These are phyloP conservation scores for Pectinophora gossypiella DNA, from an alignment of 1,140 invertebrate species.

Conservation along the genomic window DNA sequence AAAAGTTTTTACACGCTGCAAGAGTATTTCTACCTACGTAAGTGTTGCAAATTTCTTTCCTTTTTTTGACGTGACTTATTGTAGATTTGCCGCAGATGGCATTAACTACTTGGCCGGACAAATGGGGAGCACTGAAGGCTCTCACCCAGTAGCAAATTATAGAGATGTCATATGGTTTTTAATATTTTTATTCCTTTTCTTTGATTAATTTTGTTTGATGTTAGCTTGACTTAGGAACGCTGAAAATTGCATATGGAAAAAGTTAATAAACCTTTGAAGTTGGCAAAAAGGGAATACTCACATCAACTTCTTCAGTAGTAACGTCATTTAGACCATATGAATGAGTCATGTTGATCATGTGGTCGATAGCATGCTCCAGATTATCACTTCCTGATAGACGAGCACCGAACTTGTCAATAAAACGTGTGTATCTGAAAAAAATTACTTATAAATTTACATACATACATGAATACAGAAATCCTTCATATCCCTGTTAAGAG, in stretches of 20 bases:
- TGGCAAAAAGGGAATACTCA: slow-evolving; percentile 13
- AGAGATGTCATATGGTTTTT: neutral
- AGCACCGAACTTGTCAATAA: slow-evolving; percentile 84
- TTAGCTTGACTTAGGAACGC: neutral
- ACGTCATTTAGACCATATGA: slow-evolving; percentile 32
- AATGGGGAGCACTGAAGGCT: no score
- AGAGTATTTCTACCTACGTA: no score
- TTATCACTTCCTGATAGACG: slow-evolving; percentile 79
- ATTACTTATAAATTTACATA: no score
- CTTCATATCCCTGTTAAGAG: no score
- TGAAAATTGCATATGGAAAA: neutral
- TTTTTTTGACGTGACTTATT: no score
- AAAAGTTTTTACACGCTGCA: no score
- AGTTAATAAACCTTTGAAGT: neutral
- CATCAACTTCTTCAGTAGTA: slow-evolving; percentile 41
- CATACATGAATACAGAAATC: no score
- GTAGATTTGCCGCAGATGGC: no score
- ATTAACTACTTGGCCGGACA: no score
- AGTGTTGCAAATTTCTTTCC: no score
- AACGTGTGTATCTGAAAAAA: slow-evolving; percentile 75
- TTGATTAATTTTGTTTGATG: neutral
- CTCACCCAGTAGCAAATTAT: neutral
- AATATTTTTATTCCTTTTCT: neutral
- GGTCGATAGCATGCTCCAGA: slow-evolving; percentile 84
- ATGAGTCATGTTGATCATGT: slow-evolving; percentile 77